phyloP scores from a whole-genome alignment of 2,113 vertebrate species.

The Camarhynchus parvulus region DNA sequence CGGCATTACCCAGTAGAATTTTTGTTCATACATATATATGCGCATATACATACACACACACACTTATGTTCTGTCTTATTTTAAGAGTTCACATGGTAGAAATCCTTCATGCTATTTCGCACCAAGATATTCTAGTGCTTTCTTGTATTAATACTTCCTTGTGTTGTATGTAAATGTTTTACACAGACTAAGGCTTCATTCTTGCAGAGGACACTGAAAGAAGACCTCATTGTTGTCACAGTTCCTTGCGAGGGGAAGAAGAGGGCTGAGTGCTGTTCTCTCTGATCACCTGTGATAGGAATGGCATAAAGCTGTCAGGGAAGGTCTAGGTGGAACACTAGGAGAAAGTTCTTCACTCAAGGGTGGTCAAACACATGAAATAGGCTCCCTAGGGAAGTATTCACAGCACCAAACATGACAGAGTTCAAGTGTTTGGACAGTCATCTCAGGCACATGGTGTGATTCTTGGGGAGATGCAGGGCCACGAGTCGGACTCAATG shows the following conservation, averaged over 20 bases:
- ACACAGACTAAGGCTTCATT: neutral
- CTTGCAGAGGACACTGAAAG: neutral
- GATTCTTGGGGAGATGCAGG: neutral
- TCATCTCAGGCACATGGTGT: neutral
- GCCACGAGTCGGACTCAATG: accelerated
- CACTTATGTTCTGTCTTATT: neutral
- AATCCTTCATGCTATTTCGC: neutral
- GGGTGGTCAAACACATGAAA: neutral
- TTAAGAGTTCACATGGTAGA: neutral
- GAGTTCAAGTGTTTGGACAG: neutral
- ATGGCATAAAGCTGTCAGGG: neutral
- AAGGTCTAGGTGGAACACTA: neutral
- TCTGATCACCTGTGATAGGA: neutral
- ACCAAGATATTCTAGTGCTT: neutral
- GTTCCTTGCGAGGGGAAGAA: accelerated
- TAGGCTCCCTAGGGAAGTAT: neutral
- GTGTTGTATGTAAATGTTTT: neutral
- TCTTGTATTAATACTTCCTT: neutral
- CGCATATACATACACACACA: accelerated
- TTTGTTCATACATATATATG: neutral
- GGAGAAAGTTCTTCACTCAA: neutral
- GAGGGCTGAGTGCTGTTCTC: neutral
- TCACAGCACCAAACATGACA: neutral
- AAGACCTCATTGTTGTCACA: neutral
- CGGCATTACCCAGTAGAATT: neutral